These are phyloP conservation scores for Nasua narica DNA, from an alignment of 2,797 vertebrate genomes.

Conservation along the genomic window DNA sequence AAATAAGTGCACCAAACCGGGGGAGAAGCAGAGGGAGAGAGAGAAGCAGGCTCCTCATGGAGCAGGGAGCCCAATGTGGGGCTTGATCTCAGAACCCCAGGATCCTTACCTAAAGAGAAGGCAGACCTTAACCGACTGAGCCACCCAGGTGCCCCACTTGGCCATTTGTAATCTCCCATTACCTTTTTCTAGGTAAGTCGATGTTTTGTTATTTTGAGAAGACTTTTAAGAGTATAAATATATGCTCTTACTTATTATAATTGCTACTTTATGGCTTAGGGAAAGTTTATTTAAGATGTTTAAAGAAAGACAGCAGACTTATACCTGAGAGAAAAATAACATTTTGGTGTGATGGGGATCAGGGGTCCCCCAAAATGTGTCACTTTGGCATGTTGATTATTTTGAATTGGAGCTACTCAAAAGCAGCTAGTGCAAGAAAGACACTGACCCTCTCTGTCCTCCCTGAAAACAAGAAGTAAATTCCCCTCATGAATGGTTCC, in stretches of 20 bases:
- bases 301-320: conserved; percentile 70
- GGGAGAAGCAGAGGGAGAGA: no score
- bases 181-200: conserved; percentile 51
- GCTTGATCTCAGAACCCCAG: no score
- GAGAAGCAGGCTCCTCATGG: no score
- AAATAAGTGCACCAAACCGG: no score
- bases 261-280: conserved; percentile 68
- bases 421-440: neutral
- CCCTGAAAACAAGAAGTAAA: neutral
- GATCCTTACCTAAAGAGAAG: no score
- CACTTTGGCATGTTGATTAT: neutral
- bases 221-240: conserved; percentile 76
- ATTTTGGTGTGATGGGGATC: conserved; percentile 63
- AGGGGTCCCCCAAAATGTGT: neutral
- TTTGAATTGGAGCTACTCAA: neutral
- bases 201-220: conserved; percentile 77
- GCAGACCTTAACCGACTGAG: no score
- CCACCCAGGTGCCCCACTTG: neutral
- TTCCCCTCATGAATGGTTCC: no score
- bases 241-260: conserved; percentile 72
- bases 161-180: neutral
- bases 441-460: neutral
- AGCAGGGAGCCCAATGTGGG: no score
- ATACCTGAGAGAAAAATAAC: conserved; percentile 76
- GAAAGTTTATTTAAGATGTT: conserved; percentile 74